A percentile compares a stretch with the other conserved stretches of the same genome.
Conservation (phyloP, 1,140 invertebrate genomes). For the Lutraria rhynchaena region DNA sequence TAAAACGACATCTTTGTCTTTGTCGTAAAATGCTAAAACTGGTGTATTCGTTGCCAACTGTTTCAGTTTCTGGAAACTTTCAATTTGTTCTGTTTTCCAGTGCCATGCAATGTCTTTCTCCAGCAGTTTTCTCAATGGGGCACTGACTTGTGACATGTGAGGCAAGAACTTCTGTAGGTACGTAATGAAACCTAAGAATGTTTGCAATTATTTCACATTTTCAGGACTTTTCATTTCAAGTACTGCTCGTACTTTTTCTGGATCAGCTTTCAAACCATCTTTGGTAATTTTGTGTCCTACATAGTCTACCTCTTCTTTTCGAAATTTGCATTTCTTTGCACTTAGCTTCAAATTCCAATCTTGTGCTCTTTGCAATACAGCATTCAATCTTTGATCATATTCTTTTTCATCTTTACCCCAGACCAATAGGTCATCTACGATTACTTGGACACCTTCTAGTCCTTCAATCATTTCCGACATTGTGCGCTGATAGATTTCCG, state of each 20-base stretch:
- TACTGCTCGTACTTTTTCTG: constrained; percentile 77
- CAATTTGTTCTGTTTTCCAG: constrained; percentile 56
- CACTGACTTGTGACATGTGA: constrained; percentile 41
- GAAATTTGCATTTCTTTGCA: constrained; percentile 8
- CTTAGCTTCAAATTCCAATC: constrained; percentile 13
- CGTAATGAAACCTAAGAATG: constrained; percentile 63
- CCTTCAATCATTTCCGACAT: constrained; percentile 67
- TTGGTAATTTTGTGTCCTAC: constrained; percentile 7
- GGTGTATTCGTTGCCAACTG: not conserved
- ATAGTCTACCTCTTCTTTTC: constrained; percentile 1
- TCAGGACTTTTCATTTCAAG: constrained; percentile 52
- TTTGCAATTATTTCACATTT: constrained; percentile 34
- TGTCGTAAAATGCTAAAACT: not conserved
- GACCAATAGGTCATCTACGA: constrained; percentile 26
- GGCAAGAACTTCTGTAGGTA: constrained; percentile 81
- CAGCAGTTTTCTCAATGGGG: constrained; percentile 40
- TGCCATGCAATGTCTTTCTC: constrained; percentile 37
- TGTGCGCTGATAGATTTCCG: constrained; percentile 81
- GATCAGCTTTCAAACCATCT: constrained; percentile 70
- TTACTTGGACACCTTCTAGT: constrained; percentile 7
- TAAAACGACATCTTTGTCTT: not conserved
- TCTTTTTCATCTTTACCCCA: constrained; percentile 27
- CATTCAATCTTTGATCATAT: constrained; percentile 1
- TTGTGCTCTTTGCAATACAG: not conserved
- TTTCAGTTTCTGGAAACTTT: constrained; percentile 45